Conservation (phyloP, 2,797 vertebrate genomes). For the Austrolebias charrua region DNA sequence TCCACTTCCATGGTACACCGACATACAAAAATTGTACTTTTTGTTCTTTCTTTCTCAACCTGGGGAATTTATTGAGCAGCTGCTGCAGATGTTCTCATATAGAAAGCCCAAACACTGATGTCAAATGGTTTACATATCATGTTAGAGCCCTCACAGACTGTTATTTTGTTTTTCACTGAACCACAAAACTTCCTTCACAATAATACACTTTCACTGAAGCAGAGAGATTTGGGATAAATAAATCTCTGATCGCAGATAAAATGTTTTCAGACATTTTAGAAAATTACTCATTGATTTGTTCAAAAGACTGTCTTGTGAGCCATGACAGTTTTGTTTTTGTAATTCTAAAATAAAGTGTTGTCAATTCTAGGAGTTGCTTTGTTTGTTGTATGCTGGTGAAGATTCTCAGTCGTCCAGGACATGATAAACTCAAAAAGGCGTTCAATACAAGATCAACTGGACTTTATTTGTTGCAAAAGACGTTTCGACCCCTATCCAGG, state of each 20-base stretch:
- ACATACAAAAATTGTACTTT: conserved; percentile 80
- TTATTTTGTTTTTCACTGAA: conserved; percentile 58
- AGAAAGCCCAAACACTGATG: conserved; percentile 80
- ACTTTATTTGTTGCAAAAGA: too few species aligned
- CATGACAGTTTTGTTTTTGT: conserved; percentile 14
- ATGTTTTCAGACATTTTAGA: conserved; percentile 36
- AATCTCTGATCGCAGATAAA: conserved; percentile 44
- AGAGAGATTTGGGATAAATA: conserved; percentile 43
- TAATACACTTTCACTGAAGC: conserved; percentile 44
- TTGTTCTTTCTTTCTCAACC: conserved; percentile 78
- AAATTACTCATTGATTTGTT: conserved; percentile 26
- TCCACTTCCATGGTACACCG: conserved; percentile 76
- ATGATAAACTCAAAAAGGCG: too few species aligned
- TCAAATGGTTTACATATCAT: conserved; percentile 78
- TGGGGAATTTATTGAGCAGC: conserved; percentile 81
- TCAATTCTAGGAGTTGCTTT: conserved; percentile 3
- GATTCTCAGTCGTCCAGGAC: too few species aligned
- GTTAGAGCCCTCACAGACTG: conserved; percentile 70
- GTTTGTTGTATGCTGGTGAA: too few species aligned
- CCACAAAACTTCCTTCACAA: conserved; percentile 49
- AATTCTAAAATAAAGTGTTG: conserved; percentile 21
- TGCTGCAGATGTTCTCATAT: conserved; percentile 82
- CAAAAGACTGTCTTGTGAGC: conserved; percentile 26
- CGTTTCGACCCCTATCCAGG: too few species aligned
- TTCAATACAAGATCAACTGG: too few species aligned